A percentile compares a stretch with the other conserved stretches of the same genome.
These are phyloP conservation scores for Papilio helenus DNA, from an alignment of 1,140 invertebrate genomes.

Conservation along the genomic window DNA sequence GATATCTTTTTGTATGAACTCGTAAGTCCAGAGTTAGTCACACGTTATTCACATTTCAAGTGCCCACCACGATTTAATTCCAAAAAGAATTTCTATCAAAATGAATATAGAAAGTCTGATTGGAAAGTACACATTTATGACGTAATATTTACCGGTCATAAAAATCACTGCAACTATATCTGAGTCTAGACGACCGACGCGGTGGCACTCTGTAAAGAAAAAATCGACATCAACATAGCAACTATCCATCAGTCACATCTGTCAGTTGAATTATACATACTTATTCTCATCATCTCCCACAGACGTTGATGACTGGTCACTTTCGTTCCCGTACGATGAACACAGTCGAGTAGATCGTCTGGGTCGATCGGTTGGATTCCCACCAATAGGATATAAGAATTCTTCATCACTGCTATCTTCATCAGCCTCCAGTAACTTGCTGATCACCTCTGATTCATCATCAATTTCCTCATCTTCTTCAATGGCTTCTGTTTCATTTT, in stretches of 20 bases:
- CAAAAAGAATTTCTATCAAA: not conserved
- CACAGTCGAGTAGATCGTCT: slow-evolving; percentile 57
- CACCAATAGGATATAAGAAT: slow-evolving; percentile 50
- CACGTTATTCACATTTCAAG: no score
- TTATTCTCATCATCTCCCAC: slow-evolving; percentile 51
- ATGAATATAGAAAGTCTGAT: not conserved
- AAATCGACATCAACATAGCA: slow-evolving; percentile 3
- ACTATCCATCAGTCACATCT: not conserved
- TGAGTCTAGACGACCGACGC: slow-evolving; percentile 45
- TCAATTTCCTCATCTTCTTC: slow-evolving; percentile 71
- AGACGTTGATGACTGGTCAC: slow-evolving; percentile 53
- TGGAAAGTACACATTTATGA: slow-evolving; percentile 1
- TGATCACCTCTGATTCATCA: slow-evolving; percentile 72
- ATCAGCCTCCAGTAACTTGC: slow-evolving; percentile 66
- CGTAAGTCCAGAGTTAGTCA: no score
- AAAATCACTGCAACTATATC: slow-evolving; percentile 38
- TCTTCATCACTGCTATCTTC: slow-evolving; percentile 67
- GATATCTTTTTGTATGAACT: not conserved
- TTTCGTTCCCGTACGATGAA: slow-evolving; percentile 56
- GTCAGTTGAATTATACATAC: slow-evolving; percentile 43
- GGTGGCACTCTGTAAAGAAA: slow-evolving; percentile 42
- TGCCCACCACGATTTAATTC: no score
- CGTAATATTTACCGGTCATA: slow-evolving; percentile 35
- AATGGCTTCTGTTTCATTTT: slow-evolving; percentile 47
- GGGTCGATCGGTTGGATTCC: slow-evolving; percentile 46